Conservation (phyloP, 1,140 invertebrate species). For the Drosophila aff. region DNA sequence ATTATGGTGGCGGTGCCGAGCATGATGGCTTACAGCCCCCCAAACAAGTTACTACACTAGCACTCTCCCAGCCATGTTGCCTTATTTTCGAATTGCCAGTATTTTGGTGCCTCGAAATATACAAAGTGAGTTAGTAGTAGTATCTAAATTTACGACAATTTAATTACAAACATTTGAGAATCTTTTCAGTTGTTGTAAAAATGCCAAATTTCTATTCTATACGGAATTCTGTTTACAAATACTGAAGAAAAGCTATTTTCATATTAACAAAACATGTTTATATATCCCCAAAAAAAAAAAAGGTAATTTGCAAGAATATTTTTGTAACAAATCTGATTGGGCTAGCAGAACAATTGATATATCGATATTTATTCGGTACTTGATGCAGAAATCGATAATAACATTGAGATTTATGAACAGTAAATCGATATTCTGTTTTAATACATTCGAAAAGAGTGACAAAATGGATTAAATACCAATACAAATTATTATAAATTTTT, state of each 20-base stretch:
- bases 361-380: too few relatives aligned
- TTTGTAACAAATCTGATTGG: too few relatives aligned
- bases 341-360: too few relatives aligned
- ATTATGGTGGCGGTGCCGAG: conserved; percentile 13
- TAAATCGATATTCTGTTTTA: background rate
- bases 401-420: background rate
- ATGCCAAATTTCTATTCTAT: background rate
- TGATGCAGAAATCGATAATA: background rate
- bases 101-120: background rate
- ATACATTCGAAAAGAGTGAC: background rate
- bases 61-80: too few relatives aligned
- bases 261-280: background rate
- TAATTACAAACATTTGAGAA: background rate
- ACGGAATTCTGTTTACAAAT: background rate
- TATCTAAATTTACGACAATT: background rate
- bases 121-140: background rate
- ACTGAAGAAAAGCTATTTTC: background rate
- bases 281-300: background rate
- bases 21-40: conserved; percentile 8
- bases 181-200: background rate
- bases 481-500: background rate
- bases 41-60: conserved; percentile 25
- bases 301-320: background rate
- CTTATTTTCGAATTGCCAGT: background rate
- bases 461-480: background rate